These are phyloP conservation scores for Colossoma macropomum DNA, from an alignment of 2,113 vertebrate species.

Conservation along the genomic window DNA sequence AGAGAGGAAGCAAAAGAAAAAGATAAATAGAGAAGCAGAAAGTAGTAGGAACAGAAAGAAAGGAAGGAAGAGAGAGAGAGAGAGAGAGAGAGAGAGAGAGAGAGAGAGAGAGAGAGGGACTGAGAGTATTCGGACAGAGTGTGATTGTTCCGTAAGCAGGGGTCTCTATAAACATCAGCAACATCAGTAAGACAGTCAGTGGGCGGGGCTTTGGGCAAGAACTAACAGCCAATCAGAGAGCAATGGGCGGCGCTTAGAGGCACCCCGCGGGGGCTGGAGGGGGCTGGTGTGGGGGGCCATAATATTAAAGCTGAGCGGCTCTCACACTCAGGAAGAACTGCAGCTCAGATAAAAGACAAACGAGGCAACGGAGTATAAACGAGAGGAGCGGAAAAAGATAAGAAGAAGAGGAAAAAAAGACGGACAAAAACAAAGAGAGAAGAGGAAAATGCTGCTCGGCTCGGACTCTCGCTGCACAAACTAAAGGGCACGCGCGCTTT, in stretches of 20 bases:
- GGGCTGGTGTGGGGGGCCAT: not conserved
- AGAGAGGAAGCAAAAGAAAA: too few relatives aligned
- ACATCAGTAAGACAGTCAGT: constrained; percentile 56
- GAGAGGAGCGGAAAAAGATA: not conserved
- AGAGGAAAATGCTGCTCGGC: not conserved
- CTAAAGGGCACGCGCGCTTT: constrained; percentile 12
- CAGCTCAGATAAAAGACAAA: constrained; percentile 38
- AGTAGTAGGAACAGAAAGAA: not conserved
- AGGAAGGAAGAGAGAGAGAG: not conserved
- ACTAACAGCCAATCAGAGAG: not conserved
- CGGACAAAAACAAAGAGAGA: not conserved
- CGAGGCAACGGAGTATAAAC: not conserved
- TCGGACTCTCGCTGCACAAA: too few relatives aligned
- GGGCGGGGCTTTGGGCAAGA: constrained; percentile 59
- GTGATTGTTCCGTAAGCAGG: not conserved
- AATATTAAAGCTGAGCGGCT: constrained; percentile 68
- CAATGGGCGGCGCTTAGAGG: not conserved
- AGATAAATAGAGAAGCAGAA: not conserved
- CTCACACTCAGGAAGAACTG: constrained; percentile 54
- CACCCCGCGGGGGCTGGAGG: not conserved
- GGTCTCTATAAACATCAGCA: not conserved
- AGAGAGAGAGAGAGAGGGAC: not conserved
- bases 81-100: not conserved
- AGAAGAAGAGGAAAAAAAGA: not conserved
- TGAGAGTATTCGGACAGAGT: not conserved